phyloP scores from a whole-genome alignment of 2,797 vertebrate genomes.

The Sebastiscus tertius region DNA sequence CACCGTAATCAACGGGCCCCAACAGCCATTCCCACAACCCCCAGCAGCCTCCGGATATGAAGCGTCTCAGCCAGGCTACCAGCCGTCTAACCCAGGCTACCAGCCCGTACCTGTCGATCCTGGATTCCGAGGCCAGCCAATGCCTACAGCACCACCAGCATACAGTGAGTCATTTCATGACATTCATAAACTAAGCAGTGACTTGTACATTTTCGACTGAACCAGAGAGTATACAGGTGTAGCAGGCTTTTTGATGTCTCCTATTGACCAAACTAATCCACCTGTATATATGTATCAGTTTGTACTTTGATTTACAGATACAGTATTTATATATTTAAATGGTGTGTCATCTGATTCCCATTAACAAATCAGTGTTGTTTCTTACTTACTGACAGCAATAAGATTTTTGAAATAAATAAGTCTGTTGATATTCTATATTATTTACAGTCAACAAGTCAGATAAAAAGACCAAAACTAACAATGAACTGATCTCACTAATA shows the following conservation, averaged over 20 bases:
- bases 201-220: not conserved
- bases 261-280: not conserved
- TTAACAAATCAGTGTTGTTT: not conserved
- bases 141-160: slow-evolving; percentile 49
- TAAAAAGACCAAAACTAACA: not conserved
- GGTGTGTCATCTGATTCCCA: not conserved
- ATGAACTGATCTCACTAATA: not conserved
- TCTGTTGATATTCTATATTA: not conserved
- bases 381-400: not conserved
- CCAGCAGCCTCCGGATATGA: not conserved
- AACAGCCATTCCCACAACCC: slow-evolving; percentile 11
- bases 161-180: slow-evolving; percentile 59
- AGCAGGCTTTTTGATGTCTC: not conserved
- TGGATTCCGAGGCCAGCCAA: slow-evolving; percentile 8
- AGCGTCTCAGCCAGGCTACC: slow-evolving; percentile 58
- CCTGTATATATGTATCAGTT: not conserved
- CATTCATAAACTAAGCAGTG: not conserved
- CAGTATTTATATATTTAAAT: not conserved
- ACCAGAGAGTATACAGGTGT: not conserved
- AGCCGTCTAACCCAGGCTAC: slow-evolving; percentile 60
- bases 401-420: not conserved
- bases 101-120: slow-evolving; percentile 56
- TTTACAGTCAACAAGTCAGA: not conserved
- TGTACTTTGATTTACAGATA: not conserved
- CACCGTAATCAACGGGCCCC: slow-evolving; percentile 20